phyloP scores from a whole-genome alignment of 2,797 vertebrate genomes.

The Kryptolebias ocellatus region DNA sequence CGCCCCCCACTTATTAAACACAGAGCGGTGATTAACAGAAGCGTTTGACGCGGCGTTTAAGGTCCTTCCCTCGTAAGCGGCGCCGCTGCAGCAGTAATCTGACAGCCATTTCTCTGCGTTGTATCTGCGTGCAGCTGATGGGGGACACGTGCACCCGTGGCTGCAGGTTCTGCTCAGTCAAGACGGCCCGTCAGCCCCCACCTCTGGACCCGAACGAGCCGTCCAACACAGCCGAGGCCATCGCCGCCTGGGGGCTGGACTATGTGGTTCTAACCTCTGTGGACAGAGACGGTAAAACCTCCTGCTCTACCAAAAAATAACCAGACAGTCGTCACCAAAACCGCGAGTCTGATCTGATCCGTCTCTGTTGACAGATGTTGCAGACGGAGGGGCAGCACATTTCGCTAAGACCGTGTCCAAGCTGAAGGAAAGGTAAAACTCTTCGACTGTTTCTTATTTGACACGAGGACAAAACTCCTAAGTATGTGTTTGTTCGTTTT shows the following conservation, averaged over 20 bases:
- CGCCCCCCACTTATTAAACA: background rate
- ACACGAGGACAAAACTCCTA: background rate
- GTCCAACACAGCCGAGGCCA: slow-evolving; percentile 90
- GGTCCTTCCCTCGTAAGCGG: no score
- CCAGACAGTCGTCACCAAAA: background rate
- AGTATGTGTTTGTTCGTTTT: background rate
- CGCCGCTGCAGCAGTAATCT: background rate
- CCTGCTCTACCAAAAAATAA: no score
- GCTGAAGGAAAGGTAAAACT: slow-evolving; percentile 90
- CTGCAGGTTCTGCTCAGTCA: slow-evolving; percentile 96
- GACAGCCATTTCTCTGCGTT: background rate
- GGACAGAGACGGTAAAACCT: slow-evolving; percentile 90
- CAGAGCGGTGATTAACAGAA: no score
- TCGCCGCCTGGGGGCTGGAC: slow-evolving; percentile 93
- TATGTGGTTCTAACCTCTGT: slow-evolving; percentile 97
- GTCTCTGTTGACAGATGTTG: slow-evolving; percentile 81
- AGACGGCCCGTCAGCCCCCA: slow-evolving; percentile 89
- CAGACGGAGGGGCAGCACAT: slow-evolving; percentile 93
- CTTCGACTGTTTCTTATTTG: background rate
- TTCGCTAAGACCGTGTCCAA: slow-evolving; percentile 90
- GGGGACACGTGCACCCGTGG: slow-evolving; percentile 97
- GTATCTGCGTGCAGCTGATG: slow-evolving; percentile 86
- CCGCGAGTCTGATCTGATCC: background rate
- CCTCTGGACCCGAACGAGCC: slow-evolving; percentile 90
- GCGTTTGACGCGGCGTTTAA: no score